phyloP scores from a whole-genome alignment of 2,888 invertebrate species.

The Actias luna region DNA sequence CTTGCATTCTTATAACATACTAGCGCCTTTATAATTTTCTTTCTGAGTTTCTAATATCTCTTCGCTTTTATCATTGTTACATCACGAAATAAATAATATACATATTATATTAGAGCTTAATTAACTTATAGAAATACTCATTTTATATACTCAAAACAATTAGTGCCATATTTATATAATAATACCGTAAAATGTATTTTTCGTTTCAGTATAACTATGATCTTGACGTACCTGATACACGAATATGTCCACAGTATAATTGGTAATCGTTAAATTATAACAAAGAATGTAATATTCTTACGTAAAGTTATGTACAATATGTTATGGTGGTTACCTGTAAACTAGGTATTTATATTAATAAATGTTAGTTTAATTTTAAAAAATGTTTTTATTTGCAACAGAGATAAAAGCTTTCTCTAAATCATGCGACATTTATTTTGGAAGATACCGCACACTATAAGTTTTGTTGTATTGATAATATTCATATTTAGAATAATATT shows the following conservation, averaged over 20 bases:
- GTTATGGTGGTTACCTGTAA: constrained; percentile 31
- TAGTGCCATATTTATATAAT: constrained; percentile 28
- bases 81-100: background rate
- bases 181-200: constrained; percentile 40
- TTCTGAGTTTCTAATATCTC: background rate
- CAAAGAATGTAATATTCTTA: constrained; percentile 14
- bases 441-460: too few relatives aligned
- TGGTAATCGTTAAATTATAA: constrained; percentile 29
- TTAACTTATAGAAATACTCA: constrained; percentile 1
- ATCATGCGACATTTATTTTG: too few relatives aligned
- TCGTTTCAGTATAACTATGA: constrained; percentile 72
- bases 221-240: constrained; percentile 72
- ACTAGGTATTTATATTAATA: constrained; percentile 26
- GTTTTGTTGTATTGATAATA: too few relatives aligned
- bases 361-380: constrained; percentile 9
- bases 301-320: constrained; percentile 24
- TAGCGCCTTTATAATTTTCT: background rate
- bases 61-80: background rate
- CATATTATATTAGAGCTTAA: background rate
- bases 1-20: background rate
- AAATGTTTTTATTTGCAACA: background rate
- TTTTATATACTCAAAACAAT: background rate
- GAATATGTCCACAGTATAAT: constrained; percentile 64
- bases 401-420: too few relatives aligned
- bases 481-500: too few relatives aligned